Evolutionary conservation across 2,113 vertebrate species (phyloP).

Genomic region (Oncorhynchus mykiss): DNA sequence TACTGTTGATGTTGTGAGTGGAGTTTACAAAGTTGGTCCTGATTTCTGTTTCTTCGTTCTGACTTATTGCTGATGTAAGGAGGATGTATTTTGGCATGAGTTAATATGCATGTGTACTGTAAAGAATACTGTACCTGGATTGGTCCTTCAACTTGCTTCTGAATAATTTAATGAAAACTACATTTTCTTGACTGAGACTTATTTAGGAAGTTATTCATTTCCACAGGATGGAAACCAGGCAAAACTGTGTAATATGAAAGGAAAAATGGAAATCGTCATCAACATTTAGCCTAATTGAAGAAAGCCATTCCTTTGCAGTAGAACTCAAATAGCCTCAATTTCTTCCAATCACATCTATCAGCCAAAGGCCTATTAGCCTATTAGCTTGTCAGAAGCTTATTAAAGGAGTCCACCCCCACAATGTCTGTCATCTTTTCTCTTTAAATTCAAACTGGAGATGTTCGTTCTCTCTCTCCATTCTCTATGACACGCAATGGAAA

Average conservation of each 20-base stretch:
- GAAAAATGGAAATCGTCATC: not conserved
- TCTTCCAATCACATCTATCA: not conserved
- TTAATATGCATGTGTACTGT: not conserved
- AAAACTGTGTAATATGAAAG: conserved; percentile 22
- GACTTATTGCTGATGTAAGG: not conserved
- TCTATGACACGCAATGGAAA: conserved; percentile 3
- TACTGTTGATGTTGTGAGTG: too few species aligned
- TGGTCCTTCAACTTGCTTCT: not conserved
- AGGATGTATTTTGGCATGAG: not conserved
- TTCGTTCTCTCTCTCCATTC: not conserved
- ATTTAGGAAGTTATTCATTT: conserved; percentile 13
- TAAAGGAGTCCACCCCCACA: conserved; percentile 46
- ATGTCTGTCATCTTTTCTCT: conserved; percentile 52
- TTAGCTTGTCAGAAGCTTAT: conserved; percentile 43
- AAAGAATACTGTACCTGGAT: conserved; percentile 8
- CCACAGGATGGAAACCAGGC: conserved; percentile 42
- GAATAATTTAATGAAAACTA: too few species aligned
- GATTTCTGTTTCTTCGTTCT: too few species aligned
- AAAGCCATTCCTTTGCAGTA: conserved; percentile 25
- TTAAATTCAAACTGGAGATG: conserved; percentile 30
- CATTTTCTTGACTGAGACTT: conserved; percentile 1
- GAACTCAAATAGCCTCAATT: conserved; percentile 15
- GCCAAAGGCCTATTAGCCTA: not conserved
- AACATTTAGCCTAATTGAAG: conserved; percentile 32
- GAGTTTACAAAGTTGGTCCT: too few species aligned